These are phyloP conservation scores for Clarias batrachus DNA, from an alignment of 2,113 vertebrate species.

Conservation along the genomic window DNA sequence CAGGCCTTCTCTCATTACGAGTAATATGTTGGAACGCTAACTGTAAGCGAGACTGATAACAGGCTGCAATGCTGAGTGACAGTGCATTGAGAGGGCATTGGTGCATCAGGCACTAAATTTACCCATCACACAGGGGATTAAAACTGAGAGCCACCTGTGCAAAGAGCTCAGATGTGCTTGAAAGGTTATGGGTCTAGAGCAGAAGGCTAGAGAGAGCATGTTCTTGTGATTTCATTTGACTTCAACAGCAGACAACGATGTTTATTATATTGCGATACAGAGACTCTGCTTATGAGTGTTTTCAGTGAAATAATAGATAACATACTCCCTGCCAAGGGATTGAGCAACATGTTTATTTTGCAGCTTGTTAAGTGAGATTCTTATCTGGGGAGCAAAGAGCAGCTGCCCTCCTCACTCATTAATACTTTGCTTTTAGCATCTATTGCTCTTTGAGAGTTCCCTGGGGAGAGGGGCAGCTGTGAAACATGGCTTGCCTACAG, in stretches of 20 bases:
- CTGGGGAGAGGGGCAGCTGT: conserved; percentile 61
- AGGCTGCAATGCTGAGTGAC: conserved; percentile 67
- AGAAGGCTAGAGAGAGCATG: not conserved
- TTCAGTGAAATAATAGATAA: conserved; percentile 63
- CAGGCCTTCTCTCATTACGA: conserved; percentile 58
- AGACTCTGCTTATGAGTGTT: conserved; percentile 51
- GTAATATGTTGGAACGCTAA: conserved; percentile 64
- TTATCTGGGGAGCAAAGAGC: conserved; percentile 58
- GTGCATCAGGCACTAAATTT: conserved; percentile 66
- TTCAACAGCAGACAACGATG: conserved; percentile 48
- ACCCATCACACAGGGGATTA: conserved; percentile 45
- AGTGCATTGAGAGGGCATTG: conserved; percentile 48
- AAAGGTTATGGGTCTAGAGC: not conserved
- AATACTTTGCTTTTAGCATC: conserved; percentile 53
- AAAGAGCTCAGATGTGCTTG: conserved; percentile 31
- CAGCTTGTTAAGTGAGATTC: conserved; percentile 40
- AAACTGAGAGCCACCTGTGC: conserved; percentile 40
- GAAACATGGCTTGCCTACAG: conserved; percentile 50
- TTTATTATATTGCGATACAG: conserved; percentile 33
- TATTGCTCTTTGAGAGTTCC: conserved; percentile 48
- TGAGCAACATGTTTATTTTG: conserved; percentile 37
- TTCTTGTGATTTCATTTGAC: conserved; percentile 42
- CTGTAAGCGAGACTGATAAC: conserved; percentile 69
- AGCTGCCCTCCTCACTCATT: conserved; percentile 61
- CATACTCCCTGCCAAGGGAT: conserved; percentile 47